Base-by-base conservation (phyloP, 1,140 invertebrate genomes). In the Streblospio benedicti region DNA sequence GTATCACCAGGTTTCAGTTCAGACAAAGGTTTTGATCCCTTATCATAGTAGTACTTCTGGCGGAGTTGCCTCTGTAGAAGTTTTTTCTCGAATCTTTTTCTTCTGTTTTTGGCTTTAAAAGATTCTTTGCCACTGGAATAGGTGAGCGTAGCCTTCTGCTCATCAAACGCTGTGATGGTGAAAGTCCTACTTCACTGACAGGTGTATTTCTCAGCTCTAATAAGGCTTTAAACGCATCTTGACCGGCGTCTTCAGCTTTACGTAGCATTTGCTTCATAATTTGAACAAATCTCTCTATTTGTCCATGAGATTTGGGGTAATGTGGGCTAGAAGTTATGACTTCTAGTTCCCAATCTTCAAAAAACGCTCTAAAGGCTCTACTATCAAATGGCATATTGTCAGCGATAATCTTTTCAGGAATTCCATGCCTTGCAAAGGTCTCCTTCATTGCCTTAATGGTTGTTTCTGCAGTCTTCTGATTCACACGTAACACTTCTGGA, bases 301-400 rank as follows among this genome's bases (percentile, higher is more conserved):
- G 55, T 32, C 52, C 28, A 32, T 56, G 44, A 3, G 38, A 45
- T 20, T 18, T 28, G 4, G 38, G 14, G 12, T 55, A 38, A 5
- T n/a, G 3, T 16, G 52, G 59, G 27, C 51, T 43, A 6, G 33
- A 18, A 3, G 41, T 56, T 1, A 16, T 25, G 16, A 20, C 9
- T 3, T 25, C 20, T 16, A 61, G 56, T 14, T 41, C 18, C 20
- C 43, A 61, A 4, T 56, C 50, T n/a, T 28, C 52, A 28, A 53
- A 33, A 47, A 61, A 61, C 14, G 14, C 18, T 2, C 27, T 44
- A 23, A 44, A 44, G 2, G 16, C 18, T 16, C 32, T 9, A 0
- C 25, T 57, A 33, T 20, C 23, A 31, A 60, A 60, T 4, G 52
- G 59, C 59, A 52, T 55, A 43, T 61, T 61, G 28, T 61, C 52